Percentiles rank a stretch among this genome's conserved stretches.
Evolutionary conservation across 2,797 vertebrate species (phyloP).

Genomic region (Pseudotriccus pelzelni): DNA sequence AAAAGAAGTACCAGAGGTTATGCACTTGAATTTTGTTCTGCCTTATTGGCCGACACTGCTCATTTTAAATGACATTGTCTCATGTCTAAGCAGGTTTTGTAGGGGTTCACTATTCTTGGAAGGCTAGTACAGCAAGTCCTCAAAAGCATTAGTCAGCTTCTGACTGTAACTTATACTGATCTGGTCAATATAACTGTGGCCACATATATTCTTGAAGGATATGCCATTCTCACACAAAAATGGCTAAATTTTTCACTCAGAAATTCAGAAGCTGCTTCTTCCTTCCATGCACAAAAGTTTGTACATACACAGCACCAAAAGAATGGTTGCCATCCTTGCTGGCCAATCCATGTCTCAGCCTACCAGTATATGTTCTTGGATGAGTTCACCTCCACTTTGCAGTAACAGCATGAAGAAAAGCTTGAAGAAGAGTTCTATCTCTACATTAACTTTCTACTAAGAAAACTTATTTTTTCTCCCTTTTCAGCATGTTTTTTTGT

Average conservation of each 20-base stretch:
- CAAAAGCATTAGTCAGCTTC: background rate
- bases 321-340: background rate
- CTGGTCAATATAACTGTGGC: background rate
- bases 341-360: background rate
- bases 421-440: background rate
- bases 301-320: background rate
- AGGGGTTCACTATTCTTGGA: background rate
- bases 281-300: rapidly evolving
- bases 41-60: background rate
- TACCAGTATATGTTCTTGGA: background rate
- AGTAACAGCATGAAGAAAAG: background rate
- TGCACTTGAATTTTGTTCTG: background rate
- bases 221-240: background rate
- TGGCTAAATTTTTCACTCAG: background rate
- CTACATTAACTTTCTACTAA: background rate
- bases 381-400: background rate
- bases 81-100: background rate
- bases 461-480: background rate
- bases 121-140: background rate
- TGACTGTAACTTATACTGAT: background rate
- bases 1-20: background rate
- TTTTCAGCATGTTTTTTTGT: background rate
- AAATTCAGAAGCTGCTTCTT: background rate
- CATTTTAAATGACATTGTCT: background rate
- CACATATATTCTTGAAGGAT: background rate